Base-by-base conservation (phyloP, 1,140 invertebrate genomes). In the Drosophila nasuta region DNA sequence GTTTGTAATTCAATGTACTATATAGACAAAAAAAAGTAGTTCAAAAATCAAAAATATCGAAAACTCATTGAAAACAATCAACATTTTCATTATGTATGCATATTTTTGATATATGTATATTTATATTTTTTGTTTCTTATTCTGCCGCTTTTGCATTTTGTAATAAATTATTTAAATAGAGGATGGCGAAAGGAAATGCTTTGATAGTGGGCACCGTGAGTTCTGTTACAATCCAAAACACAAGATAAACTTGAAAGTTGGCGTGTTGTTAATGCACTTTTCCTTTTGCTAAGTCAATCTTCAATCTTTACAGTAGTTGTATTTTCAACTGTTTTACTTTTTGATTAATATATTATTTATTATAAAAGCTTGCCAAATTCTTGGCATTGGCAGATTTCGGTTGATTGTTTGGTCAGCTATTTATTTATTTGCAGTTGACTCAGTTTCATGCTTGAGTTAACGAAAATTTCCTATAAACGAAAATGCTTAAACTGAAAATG, bases 1-100 rank as follows among this genome's bases (percentile, higher is more conserved):
- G 83, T 82, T 88, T 79, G 76, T 79, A 87, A 80, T 87, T 68
- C 67, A 57, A 59, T 67, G 35, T 60, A 64, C 67, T 65, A 74
- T 54, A 46, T 33, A 56, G 60, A 43, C 46, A 35, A 45, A 52
- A 75, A 25, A 25, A 25, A 25, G 3, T 67, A 76, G 52, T 66
- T 62, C 13, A 56, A 59, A 71, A 78, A 41, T 52, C 52, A 78
- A 70, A 80, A 80, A 45, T 65, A 30, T 46, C 45, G 1, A 48
- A 41, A 38, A 38, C 35, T 38, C 35, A 63, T 46, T 45, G 6
- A 65, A 71, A 71, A 49, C 41, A 57, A 38, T 30, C 38, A 30
- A 8, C 6, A 35, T 48, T 67, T 48, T 45, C 17, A 45, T 43
- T 48, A 30, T 30, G n/a, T 46, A 45, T 45, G n/a, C 25, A 38